Base-by-base conservation (phyloP, 1,140 invertebrate species). In the Hycleus cichorii region DNA sequence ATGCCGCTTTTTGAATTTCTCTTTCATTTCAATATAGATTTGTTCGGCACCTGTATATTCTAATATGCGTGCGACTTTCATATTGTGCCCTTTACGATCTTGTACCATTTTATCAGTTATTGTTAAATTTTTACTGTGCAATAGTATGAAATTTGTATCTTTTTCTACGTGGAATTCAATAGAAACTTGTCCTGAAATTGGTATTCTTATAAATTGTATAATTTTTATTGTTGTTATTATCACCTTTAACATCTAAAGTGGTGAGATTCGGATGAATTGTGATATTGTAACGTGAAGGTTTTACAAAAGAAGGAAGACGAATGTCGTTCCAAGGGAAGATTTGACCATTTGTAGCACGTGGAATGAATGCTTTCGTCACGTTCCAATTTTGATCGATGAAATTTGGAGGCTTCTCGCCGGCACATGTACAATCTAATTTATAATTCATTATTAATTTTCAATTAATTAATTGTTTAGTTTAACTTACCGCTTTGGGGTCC, bases 201-300 rank as follows among this genome's bases (percentile, higher is more conserved):
- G 1, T 18, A 18, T 18, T 18, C 2, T 18, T 18, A 18, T 18
- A 18, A 18, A 18, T 1, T 18, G 18, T 18, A 3, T 3, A 32
- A 5, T 7, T 32, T 32, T 32, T 32, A 32, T 32, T 7, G 32
- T 32, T 32, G 32, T 32, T 5, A 32, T 32, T 1, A 32, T 32
- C 72, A 92, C 90, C 91, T 82, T 88, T 88, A 43, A 95, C 83
- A 73, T 90, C 87, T 46, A 91, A 81, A 38, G 90, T 93, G 18
- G 92, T 94, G 18, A 97, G 77, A 77, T 97, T 96, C 46, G 95
- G 94, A 78, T 96, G 93, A 55, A 97, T 86, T 69, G 87, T 89
- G 25, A 98, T 82, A 68, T 89, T 88, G 72, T 98, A 98, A 60
- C 88, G 83, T 59, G 86, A 78, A 25, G 95, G 95, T 68, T 84